Percentiles rank a stretch among this genome's conserved stretches.
phyloP scores from a whole-genome alignment of 2,113 vertebrate genomes.

The Phoxinus phoxinus region DNA sequence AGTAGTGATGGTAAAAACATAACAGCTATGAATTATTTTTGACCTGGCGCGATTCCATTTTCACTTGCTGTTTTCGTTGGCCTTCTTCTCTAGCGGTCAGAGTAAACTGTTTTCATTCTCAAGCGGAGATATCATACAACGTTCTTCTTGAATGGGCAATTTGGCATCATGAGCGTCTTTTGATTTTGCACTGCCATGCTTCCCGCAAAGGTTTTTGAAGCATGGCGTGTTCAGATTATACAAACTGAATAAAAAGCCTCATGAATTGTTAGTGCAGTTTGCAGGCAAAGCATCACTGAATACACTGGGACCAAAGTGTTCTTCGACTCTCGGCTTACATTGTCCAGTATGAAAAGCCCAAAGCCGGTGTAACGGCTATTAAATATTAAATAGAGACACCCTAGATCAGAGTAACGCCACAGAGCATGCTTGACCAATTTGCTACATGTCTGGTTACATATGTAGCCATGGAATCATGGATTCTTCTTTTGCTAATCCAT shows the following conservation, averaged over 20 bases:
- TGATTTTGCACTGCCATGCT: conserved; percentile 28
- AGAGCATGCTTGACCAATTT: conserved; percentile 34
- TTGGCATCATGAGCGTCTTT: conserved; percentile 43
- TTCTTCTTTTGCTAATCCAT: conserved; percentile 25
- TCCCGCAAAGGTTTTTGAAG: conserved; percentile 41
- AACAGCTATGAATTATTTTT: conserved; percentile 28
- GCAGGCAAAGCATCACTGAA: conserved; percentile 55
- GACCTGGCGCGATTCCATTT: neutral
- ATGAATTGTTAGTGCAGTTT: conserved; percentile 52
- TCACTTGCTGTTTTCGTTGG: conserved; percentile 26
- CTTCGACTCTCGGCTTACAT: neutral
- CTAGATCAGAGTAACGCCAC: neutral
- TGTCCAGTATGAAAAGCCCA: conserved; percentile 7
- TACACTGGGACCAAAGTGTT: conserved; percentile 36
- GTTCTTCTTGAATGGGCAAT: conserved; percentile 44
- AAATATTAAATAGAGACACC: conserved; percentile 6
- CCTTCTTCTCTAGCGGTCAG: conserved; percentile 2
- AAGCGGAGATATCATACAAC: neutral
- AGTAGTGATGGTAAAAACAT: neutral
- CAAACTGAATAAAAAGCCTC: conserved; percentile 55
- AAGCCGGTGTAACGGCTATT: neutral
- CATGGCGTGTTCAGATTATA: conserved; percentile 37
- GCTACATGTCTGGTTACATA: conserved; percentile 37
- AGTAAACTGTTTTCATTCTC: conserved; percentile 22
- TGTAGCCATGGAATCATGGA: conserved; percentile 45